Conservation (phyloP, 1,140 invertebrate species). For the Teleogryllus occipitalis region DNA sequence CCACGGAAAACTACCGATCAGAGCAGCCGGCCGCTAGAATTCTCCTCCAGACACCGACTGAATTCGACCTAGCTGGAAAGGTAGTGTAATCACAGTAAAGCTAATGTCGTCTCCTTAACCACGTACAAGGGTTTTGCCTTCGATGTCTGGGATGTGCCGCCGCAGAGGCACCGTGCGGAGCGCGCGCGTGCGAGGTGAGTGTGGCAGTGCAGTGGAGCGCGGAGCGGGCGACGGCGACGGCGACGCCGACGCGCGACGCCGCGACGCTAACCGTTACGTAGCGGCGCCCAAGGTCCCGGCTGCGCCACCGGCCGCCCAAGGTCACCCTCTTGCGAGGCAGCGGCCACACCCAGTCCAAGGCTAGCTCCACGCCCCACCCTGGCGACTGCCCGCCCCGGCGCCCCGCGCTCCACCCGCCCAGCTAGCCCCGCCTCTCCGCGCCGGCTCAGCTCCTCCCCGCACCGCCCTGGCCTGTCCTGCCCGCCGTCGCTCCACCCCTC, state of each 20-base stretch:
- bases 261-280: background rate
- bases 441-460: no score
- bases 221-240: background rate
- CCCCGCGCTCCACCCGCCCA: background rate
- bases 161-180: no score
- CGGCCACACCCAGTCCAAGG: constrained; percentile 18
- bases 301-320: background rate
- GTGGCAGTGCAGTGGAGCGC: background rate
- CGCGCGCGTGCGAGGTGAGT: no score
- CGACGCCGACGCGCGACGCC: background rate
- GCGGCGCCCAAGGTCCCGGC: background rate
- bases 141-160: no score
- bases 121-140: no score
- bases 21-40: no score
- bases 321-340: constrained; percentile 7
- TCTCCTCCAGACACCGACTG: no score
- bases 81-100: no score
- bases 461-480: background rate
- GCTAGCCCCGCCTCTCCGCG: no score
- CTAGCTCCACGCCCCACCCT: background rate
- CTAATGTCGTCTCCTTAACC: no score
- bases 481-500: background rate
- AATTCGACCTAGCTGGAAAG: no score
- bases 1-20: no score
- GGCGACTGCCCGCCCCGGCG: background rate